Conservation (phyloP, 2,797 vertebrate genomes). For the Enoplosus armatus region DNA sequence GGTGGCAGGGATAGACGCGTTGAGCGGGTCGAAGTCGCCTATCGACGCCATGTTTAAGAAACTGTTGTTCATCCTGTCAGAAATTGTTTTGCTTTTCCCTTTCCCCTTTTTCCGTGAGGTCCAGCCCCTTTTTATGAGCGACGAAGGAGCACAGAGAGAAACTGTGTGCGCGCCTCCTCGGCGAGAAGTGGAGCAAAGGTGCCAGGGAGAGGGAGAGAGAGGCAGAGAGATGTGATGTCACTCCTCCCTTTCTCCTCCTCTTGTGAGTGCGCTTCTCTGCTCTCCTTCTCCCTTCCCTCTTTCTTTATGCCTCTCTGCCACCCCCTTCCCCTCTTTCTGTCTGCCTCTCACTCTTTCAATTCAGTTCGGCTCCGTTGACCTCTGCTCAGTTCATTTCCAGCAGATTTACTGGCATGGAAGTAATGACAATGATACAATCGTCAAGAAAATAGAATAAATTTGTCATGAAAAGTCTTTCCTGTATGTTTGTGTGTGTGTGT, state of each 20-base stretch:
- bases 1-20: slow-evolving; percentile 93
- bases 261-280: not conserved
- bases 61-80: slow-evolving; percentile 84
- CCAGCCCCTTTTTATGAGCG: slow-evolving; percentile 61
- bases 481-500: slow-evolving; percentile 13
- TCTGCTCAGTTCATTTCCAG: slow-evolving; percentile 27
- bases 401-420: slow-evolving; percentile 40
- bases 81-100: not conserved
- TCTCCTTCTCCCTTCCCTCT: slow-evolving; percentile 8
- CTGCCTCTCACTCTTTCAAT: slow-evolving; percentile 18
- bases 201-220: slow-evolving; percentile 43
- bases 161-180: slow-evolving; percentile 52
- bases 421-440: slow-evolving; percentile 36
- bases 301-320: slow-evolving; percentile 5
- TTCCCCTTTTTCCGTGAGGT: slow-evolving; percentile 8
- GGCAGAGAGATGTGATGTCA: slow-evolving; percentile 80
- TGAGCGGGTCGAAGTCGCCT: slow-evolving; percentile 92
- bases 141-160: slow-evolving; percentile 16
- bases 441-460: slow-evolving; percentile 19
- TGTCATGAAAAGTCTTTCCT: slow-evolving; percentile 48
- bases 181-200: slow-evolving; percentile 73
- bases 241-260: slow-evolving; percentile 49
- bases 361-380: slow-evolving; percentile 38
- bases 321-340: slow-evolving; percentile 15
- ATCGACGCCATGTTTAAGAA: slow-evolving; percentile 91